Base-by-base conservation (phyloP, 2,113 vertebrate genomes). In the Caloenas nicobarica region DNA sequence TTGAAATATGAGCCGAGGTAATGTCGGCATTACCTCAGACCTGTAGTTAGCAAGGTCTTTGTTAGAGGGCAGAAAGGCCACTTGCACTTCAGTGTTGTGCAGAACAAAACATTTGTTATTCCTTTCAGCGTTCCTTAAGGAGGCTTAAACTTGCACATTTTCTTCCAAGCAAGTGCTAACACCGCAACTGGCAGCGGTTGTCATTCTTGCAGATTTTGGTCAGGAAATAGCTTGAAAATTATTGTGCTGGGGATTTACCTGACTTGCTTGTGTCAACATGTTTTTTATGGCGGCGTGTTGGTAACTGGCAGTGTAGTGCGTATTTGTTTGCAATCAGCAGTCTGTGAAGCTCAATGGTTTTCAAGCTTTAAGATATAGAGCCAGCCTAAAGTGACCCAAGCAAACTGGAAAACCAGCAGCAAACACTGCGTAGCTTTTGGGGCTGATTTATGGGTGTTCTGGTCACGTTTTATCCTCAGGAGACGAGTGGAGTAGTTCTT, bases 221-320 rank as follows among this genome's bases (percentile, higher is more conserved):
- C 68, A 88, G 76, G 79, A 96, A 93, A 34, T 74, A 87, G 16
- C 60, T 83, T 93, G 88, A 85, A 95, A 95, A 57, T 93, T 8
- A 24, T 28, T 79, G 50, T 15, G 61, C 57, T 87, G 29, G 18
- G 60, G n/a, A 58, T 76, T 86, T 91, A 48, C 58, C 73, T 70
- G 69, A 33, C 50, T 70, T 87, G 64, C 58, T 84, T 89, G 56
- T 91, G 53, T 84, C 61, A 81, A 70, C 28, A 22, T 29, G 70
- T 4, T 81, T 65, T 97, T 86, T 87, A 23, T 91, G n/a, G 40
- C 34, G n/a, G 40, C 34, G 4, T 13, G 11, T 21, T 94, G 62
- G 60, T 57, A 83, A 82, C 56, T 61, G 38, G 28, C 38, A 57
- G 13, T 64, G 5, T 7, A n/a, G n/a, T 36, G 36, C 93, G 69